Evolutionary conservation across 1,140 invertebrate genomes (phyloP), one percentile per base, ranked within the genome.

Genomic region (Triops longicaudatus): DNA sequence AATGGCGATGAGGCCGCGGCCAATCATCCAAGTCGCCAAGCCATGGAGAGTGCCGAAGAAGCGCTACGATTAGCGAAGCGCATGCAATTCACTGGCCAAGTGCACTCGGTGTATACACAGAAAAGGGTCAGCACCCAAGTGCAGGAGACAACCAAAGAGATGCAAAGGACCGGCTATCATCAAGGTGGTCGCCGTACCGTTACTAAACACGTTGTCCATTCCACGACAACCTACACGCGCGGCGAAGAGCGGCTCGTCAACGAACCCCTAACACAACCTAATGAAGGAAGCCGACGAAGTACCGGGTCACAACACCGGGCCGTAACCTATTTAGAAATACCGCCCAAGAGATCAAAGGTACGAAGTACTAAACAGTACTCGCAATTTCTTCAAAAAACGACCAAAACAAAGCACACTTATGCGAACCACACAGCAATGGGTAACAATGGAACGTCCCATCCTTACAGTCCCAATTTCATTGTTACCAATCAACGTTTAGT

Each of bases 221-320:
- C 96, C 84, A 94, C 95, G 78, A 97, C 94, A 10, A 96, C 94
- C 1, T 83, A 96, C 75, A 94, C 93, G 22, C 87, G 93, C 2
- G 94, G 93, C 27, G 93, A 96, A 81, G 92, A 95, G 82, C 89
- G 91, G 78, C 88, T 89, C 78, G 87, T 89, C 22, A 85, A 89
- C 22, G 91, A 94, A 79, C 91, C 92, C 82, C 83, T 93, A 81
- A 86, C 80, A 72, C 44, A 81, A 76, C 76, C 81, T 75, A 80
- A 80, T 72, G 82, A 80, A 73, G 12, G 31, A 71, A 37, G 43
- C 26, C 50, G 50, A 17, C 50, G 50, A 22, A 63, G 17, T 22
- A 63, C n/a, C 50, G 50, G 50, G n/a, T 63, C 50, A 63, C 50
- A 63, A 63, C 27, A 43, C 37, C 74, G 26, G 37, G 74, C 26